Evolutionary conservation across 2,797 vertebrate species (phyloP).

Genomic region (Siniperca scherzeri): DNA sequence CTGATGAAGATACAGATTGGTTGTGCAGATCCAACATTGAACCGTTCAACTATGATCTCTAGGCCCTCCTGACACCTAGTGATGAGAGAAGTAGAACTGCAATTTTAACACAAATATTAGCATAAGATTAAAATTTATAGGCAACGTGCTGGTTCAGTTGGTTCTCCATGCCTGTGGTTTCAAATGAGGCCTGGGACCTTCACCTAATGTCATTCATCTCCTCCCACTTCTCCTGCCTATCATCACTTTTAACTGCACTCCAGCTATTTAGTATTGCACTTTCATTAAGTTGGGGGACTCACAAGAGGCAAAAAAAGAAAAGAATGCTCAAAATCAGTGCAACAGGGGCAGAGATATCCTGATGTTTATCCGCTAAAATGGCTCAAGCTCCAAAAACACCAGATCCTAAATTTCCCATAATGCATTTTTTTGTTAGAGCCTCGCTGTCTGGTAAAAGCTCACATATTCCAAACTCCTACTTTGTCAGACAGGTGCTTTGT

Average conservation of each 20-base stretch:
- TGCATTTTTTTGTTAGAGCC: not conserved
- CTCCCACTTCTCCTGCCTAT: not conserved
- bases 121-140: not conserved
- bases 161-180: slow-evolving; percentile 13
- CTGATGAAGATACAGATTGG: not conserved
- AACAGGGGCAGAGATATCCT: not conserved
- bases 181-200: slow-evolving; percentile 10
- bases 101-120: not conserved
- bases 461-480: slow-evolving; percentile 12
- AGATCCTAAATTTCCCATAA: not conserved
- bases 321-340: not conserved
- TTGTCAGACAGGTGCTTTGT: not conserved
- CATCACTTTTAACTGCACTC: slow-evolving; percentile 1
- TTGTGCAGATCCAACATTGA: slow-evolving; percentile 5
- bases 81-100: not conserved
- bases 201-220: not conserved
- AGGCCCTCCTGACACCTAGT: not conserved
- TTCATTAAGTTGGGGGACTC: not conserved
- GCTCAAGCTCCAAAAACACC: not conserved
- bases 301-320: not conserved
- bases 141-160: not conserved
- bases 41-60: not conserved
- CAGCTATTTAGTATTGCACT: slow-evolving; percentile 2
- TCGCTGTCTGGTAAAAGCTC: slow-evolving; percentile 1
- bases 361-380: not conserved